Conservation (phyloP, 2,888 invertebrate species). For the Tridacna gigas region DNA sequence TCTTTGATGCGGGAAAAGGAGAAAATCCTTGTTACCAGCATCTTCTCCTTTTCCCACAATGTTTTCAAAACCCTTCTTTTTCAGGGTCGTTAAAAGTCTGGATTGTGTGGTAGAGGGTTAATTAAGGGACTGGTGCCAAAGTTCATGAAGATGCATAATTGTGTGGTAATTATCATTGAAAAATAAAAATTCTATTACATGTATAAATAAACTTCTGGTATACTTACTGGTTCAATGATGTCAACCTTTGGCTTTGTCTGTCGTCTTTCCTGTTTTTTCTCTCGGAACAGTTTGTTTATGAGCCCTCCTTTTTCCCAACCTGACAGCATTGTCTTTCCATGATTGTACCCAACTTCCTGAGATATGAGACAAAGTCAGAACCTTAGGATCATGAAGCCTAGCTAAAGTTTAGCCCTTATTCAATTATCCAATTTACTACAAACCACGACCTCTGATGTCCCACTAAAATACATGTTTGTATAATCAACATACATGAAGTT, state of each 20-base stretch:
- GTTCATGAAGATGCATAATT: too few relatives aligned
- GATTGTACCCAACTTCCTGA: conserved; percentile 80
- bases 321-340: conserved; percentile 83
- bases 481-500: too few relatives aligned
- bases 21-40: neutral
- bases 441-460: neutral
- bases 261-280: conserved; percentile 7
- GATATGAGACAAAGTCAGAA: too few relatives aligned
- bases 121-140: too few relatives aligned
- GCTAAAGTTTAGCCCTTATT: neutral
- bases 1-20: neutral
- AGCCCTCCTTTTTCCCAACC: conserved; percentile 83
- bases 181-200: too few relatives aligned
- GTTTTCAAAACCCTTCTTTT: neutral
- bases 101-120: too few relatives aligned
- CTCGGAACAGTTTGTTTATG: conserved; percentile 77
- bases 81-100: too few relatives aligned
- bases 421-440: neutral
- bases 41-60: neutral
- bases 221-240: conserved; percentile 23
- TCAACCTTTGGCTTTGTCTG: neutral
- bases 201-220: too few relatives aligned
- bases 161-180: too few relatives aligned
- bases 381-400: conserved; percentile 74
- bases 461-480: too few relatives aligned